phyloP scores from a whole-genome alignment of 1,140 invertebrate genomes.

The Gryllus bimaculatus region DNA sequence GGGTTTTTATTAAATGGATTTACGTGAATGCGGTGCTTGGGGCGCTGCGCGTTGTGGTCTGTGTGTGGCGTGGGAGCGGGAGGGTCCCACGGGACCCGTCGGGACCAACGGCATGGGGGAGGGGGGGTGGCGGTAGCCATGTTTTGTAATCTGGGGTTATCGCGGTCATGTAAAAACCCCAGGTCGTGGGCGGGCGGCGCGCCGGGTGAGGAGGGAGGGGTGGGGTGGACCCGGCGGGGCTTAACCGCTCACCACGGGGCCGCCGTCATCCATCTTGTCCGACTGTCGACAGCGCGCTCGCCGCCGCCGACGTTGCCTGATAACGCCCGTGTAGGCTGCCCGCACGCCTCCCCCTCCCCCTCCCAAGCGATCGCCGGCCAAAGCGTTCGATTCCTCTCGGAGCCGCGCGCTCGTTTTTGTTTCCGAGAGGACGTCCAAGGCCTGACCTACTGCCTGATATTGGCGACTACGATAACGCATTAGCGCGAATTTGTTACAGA shows the following conservation, averaged over 20 bases:
- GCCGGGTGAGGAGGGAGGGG: too few relatives aligned
- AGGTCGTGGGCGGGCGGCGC: neutral
- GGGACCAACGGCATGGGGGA: neutral
- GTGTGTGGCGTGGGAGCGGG: neutral
- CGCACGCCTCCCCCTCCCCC: neutral
- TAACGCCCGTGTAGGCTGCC: neutral
- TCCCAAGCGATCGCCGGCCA: too few relatives aligned
- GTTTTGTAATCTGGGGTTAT: slow-evolving; percentile 1
- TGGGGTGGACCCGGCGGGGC: too few relatives aligned
- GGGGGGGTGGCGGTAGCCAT: neutral
- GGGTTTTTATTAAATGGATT: neutral
- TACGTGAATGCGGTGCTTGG: neutral
- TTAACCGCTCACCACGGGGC: neutral
- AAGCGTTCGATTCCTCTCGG: neutral
- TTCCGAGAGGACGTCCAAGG: too few relatives aligned
- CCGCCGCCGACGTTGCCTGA: neutral
- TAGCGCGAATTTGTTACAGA: too few relatives aligned
- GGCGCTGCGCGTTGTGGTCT: neutral
- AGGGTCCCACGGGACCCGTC: too few relatives aligned
- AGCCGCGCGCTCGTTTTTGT: too few relatives aligned
- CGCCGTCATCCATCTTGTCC: neutral
- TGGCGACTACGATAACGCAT: too few relatives aligned
- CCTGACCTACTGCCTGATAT: too few relatives aligned
- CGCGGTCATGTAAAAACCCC: neutral
- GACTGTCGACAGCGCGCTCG: neutral